Evolutionary conservation across 2,888 invertebrate species (phyloP).

Genomic region (Lepidocyrtinus sp.): DNA sequence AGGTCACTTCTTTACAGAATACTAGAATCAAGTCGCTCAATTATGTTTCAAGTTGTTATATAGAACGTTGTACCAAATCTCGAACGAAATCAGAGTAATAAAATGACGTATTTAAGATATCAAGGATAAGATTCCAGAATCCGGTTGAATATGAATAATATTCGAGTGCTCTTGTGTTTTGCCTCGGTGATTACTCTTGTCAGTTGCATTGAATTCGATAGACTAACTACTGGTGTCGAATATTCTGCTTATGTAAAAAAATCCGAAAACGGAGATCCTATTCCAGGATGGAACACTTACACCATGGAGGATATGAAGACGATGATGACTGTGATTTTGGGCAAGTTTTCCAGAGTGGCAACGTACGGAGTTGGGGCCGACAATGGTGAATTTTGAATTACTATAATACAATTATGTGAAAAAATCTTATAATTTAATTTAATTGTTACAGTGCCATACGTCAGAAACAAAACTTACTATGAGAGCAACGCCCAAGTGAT

Average conservation of each 20-base stretch:
- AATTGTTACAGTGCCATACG: conserved; percentile 31
- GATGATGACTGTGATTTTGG: not conserved
- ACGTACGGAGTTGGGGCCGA: conserved; percentile 42
- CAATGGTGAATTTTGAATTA: conserved; percentile 30
- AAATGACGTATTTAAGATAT: too few relatives aligned
- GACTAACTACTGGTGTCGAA: not conserved
- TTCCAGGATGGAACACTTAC: not conserved
- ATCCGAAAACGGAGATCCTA: not conserved
- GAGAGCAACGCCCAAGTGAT: not conserved
- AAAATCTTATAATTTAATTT: too few relatives aligned
- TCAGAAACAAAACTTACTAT: not conserved
- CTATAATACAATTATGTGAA: too few relatives aligned
- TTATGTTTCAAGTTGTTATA: too few relatives aligned
- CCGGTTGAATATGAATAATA: too few relatives aligned
- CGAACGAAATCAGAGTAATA: too few relatives aligned
- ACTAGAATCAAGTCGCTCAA: too few relatives aligned
- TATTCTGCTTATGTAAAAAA: not conserved
- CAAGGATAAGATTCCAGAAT: too few relatives aligned
- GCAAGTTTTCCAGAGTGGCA: conserved; percentile 1
- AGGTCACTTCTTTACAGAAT: too few relatives aligned
- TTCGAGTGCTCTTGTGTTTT: too few relatives aligned
- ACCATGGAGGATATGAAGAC: not conserved
- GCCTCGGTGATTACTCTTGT: too few relatives aligned
- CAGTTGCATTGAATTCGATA: not conserved
- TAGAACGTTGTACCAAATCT: too few relatives aligned